Conservation (phyloP, 2,797 vertebrate species). For the Spinibarbus caldwelli region DNA sequence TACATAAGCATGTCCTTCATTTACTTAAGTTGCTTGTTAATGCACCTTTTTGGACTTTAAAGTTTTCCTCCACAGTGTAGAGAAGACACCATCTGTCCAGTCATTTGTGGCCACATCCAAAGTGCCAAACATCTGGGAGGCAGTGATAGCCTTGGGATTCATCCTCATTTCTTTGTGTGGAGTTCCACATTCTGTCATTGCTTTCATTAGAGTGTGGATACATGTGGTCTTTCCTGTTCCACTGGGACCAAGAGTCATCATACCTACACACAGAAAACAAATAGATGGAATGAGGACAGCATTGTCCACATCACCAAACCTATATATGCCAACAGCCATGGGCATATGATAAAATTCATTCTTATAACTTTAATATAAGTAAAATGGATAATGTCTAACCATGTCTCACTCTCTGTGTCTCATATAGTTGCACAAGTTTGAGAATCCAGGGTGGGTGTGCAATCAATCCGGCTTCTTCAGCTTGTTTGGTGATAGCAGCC, state of each 20-base stretch:
- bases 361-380: background rate
- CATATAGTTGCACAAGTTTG: slow-evolving; percentile 86
- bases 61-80: slow-evolving; percentile 88
- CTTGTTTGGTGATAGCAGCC: slow-evolving; percentile 77
- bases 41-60: slow-evolving; percentile 85
- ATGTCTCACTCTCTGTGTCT: slow-evolving; percentile 85
- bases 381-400: slow-evolving; percentile 66
- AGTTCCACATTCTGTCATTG: slow-evolving; percentile 82
- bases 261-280: slow-evolving; percentile 71
- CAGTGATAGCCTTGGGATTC: slow-evolving; percentile 88
- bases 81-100: slow-evolving; percentile 89
- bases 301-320: background rate
- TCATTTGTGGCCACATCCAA: slow-evolving; percentile 88
- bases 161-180: slow-evolving; percentile 88
- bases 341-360: background rate
- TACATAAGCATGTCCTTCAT: background rate
- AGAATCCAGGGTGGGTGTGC: slow-evolving; percentile 84
- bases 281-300: background rate
- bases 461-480: slow-evolving; percentile 80
- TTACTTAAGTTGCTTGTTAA: background rate
- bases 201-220: slow-evolving; percentile 85
- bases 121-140: slow-evolving; percentile 87
- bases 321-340: background rate
- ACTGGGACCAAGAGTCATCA: slow-evolving; percentile 86
- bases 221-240: slow-evolving; percentile 85